Conservation (phyloP, 2,113 vertebrate genomes). For the Callionymus lyra region DNA sequence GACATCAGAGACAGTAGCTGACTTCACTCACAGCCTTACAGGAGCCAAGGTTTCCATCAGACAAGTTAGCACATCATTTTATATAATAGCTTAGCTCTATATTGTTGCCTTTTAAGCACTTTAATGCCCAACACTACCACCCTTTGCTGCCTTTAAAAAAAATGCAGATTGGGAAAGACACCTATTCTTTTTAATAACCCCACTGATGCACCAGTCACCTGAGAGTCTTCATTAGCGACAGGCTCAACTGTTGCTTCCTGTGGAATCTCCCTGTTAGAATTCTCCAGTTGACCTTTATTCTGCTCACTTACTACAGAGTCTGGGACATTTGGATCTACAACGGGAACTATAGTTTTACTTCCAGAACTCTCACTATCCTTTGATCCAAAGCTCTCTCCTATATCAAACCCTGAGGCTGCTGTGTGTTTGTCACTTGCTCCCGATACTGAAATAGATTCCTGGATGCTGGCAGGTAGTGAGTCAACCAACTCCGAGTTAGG, state of each 20-base stretch:
- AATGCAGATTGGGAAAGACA: too few species aligned
- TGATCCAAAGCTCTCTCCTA: constrained; percentile 19
- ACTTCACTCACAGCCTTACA: too few species aligned
- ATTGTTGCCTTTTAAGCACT: too few species aligned
- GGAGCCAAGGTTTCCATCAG: too few species aligned
- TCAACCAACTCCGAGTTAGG: constrained; percentile 21
- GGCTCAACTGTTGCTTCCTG: constrained; percentile 21
- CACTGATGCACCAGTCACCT: constrained; percentile 52
- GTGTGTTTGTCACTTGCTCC: constrained; percentile 22
- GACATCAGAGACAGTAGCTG: too few species aligned
- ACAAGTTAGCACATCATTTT: too few species aligned
- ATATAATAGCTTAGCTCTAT: too few species aligned
- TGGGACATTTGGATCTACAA: constrained; percentile 42
- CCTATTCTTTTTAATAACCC: too few species aligned
- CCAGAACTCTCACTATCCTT: constrained; percentile 14
- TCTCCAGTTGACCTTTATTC: constrained; percentile 21
- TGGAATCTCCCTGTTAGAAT: constrained; percentile 30
- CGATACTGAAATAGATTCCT: constrained; percentile 29
- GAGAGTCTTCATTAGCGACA: constrained; percentile 33
- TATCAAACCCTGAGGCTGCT: constrained; percentile 10
- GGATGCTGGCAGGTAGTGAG: constrained; percentile 27
- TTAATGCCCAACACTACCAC: too few species aligned
- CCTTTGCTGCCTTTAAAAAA: too few species aligned
- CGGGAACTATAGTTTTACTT: constrained; percentile 23
- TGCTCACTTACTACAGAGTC: constrained; percentile 40